Conservation (phyloP, 2,888 invertebrate genomes). For the Ethmia dodecea region DNA sequence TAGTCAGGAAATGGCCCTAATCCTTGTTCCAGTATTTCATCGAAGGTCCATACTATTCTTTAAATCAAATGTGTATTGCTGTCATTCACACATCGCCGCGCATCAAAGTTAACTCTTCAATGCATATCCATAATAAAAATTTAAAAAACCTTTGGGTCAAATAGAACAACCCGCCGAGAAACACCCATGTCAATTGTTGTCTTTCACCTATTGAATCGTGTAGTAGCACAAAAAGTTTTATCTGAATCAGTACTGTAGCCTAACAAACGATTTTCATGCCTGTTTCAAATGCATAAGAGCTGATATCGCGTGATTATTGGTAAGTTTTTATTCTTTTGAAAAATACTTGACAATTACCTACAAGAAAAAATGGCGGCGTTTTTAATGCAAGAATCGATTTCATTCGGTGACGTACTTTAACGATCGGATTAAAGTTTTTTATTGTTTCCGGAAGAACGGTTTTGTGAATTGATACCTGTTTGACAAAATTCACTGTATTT, state of each 20-base stretch:
- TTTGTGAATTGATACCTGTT: conserved; percentile 16
- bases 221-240: too few relatives aligned
- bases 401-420: conserved; percentile 16
- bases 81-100: conserved; percentile 49
- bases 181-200: conserved; percentile 38
- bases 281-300: too few relatives aligned
- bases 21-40: too few relatives aligned
- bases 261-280: too few relatives aligned
- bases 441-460: conserved; percentile 18
- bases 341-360: too few relatives aligned
- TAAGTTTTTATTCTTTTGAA: too few relatives aligned
- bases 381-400: conserved; percentile 14
- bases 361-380: neutral
- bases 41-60: conserved; percentile 18
- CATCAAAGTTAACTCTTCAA: conserved; percentile 32
- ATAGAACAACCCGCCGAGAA: conserved; percentile 33
- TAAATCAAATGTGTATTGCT: conserved; percentile 22
- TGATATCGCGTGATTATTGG: too few relatives aligned
- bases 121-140: conserved; percentile 30
- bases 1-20: too few relatives aligned
- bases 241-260: too few relatives aligned
- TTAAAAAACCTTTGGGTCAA: conserved; percentile 24
- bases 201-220: conserved; percentile 24
- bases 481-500: too few relatives aligned
- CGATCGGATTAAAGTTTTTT: conserved; percentile 23